A percentile compares a stretch with the other conserved stretches of the same genome.
phyloP scores from a whole-genome alignment of 1,140 invertebrate species.

The Hyles euphorbiae region DNA sequence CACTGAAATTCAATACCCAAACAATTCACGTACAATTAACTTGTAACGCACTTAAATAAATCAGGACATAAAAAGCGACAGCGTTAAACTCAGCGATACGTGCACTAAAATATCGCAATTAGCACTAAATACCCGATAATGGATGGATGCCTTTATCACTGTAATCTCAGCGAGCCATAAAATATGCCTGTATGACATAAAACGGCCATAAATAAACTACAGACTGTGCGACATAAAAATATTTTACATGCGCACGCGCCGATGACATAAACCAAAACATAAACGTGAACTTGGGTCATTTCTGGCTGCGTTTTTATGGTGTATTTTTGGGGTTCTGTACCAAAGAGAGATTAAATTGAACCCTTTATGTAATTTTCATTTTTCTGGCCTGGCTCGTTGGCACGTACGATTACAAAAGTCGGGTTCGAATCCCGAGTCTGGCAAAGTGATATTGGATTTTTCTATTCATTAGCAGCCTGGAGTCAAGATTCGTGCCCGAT shows the following conservation, averaged over 20 bases:
- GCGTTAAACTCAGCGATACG: neutral
- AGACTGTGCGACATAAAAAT: constrained; percentile 36
- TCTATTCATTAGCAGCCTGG: no score
- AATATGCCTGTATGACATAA: neutral
- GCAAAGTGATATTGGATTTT: no score
- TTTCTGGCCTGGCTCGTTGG: no score
- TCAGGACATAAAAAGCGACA: constrained; percentile 18
- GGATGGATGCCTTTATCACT: constrained; percentile 39
- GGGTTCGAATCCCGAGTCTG: no score
- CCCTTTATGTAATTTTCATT: no score
- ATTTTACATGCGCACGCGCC: constrained; percentile 58
- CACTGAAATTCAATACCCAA: constrained; percentile 9
- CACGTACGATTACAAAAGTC: no score
- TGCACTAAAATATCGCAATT: constrained; percentile 47
- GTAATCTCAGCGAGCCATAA: constrained; percentile 8
- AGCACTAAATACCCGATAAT: constrained; percentile 54
- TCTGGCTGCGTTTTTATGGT: neutral
- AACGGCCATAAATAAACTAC: constrained; percentile 34
- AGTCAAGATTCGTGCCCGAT: no score
- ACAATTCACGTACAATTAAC: constrained; percentile 53
- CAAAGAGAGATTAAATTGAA: no score
- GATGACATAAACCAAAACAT: constrained; percentile 14
- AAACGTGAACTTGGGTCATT: no score
- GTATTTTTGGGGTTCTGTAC: neutral
- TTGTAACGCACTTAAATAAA: constrained; percentile 2